phyloP scores from a whole-genome alignment of 2,888 invertebrate genomes.

The Tillus elongatus region DNA sequence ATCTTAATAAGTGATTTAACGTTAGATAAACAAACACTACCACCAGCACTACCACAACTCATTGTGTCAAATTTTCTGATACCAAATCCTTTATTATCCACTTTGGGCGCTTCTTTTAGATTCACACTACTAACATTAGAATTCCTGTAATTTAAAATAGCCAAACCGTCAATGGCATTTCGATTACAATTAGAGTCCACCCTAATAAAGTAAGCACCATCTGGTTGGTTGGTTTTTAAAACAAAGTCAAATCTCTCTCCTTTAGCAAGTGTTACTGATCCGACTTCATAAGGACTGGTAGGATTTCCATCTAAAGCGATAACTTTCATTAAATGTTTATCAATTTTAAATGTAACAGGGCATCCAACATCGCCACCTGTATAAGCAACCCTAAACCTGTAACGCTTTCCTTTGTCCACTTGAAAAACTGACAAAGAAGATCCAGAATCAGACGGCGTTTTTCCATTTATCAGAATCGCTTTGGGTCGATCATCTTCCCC shows the following conservation, averaged over 20 bases:
- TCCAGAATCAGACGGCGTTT: constrained; percentile 41
- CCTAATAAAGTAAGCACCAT: constrained; percentile 53
- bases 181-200: constrained; percentile 48
- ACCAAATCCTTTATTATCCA: constrained; percentile 8
- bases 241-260: constrained; percentile 73
- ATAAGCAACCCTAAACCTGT: constrained; percentile 59
- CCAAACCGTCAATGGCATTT: constrained; percentile 45
- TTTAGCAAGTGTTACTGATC: constrained; percentile 51
- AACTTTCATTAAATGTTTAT: constrained; percentile 54
- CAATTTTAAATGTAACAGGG: constrained; percentile 56
- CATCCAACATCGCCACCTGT: constrained; percentile 60
- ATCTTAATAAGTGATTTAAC: constrained; percentile 48
- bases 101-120: constrained; percentile 8
- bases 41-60: constrained; percentile 35
- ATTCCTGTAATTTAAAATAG: constrained; percentile 43
- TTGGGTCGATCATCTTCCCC: constrained; percentile 41
- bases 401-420: constrained; percentile 51
- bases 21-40: constrained; percentile 52
- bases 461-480: constrained; percentile 56
- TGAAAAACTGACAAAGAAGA: constrained; percentile 39
- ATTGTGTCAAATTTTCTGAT: constrained; percentile 32
- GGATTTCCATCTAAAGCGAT: constrained; percentile 64
- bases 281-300: constrained; percentile 49
- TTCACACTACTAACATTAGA: constrained; percentile 13
- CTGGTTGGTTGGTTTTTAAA: constrained; percentile 50